Base-by-base conservation (phyloP, 2,797 vertebrate species). In the Onychomys leucogaster region DNA sequence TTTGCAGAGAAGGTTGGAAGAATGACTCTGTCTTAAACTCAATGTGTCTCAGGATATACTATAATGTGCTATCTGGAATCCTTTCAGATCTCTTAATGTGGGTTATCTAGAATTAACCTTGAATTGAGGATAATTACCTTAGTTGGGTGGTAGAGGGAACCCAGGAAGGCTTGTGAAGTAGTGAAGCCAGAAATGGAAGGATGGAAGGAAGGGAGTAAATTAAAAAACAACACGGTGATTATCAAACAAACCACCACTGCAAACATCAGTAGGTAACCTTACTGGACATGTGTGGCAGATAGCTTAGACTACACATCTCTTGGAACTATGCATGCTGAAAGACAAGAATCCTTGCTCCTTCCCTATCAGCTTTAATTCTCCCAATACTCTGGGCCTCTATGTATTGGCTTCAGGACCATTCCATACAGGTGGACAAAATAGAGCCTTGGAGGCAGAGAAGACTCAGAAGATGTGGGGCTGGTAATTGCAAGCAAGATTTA, bases 71-170 rank as follows among this genome's bases (percentile, higher is more conserved):
- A 49, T n/a, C 61, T 41, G 76, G 67, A 90, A 34, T 61, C 32
- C 32, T 92, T 88, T 89, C n/a, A 55, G 14, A 13, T 57, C 8
- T 80, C 67, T 95, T 96, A 73, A n/a, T 78, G 43, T 89, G 65
- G 12, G 13, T 90, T 89, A 14, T 43, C 37, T 34, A 80, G 67
- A 87, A 82, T n/a, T 67, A 37, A 41, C 21, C 32, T 27, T n/a
- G 55, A 92, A 55, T 34, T 84, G 81, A 91, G 12, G n/a, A 37
- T 14, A 93, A 32, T 7, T 87, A 46, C 37, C 95, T 85, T 84
- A 75, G 46, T 77, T 23, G 6, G 27, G 37, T 52, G 7, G 17
- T 57, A 17, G 67, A 78, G 43, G 81, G 17, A 88, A 77, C 32
- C 25, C 71, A 89, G 37, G 17, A 86, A 81, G 0, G 6, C 4